Conservation (phyloP, 2,113 vertebrate genomes). For the Hippocampus comes region DNA sequence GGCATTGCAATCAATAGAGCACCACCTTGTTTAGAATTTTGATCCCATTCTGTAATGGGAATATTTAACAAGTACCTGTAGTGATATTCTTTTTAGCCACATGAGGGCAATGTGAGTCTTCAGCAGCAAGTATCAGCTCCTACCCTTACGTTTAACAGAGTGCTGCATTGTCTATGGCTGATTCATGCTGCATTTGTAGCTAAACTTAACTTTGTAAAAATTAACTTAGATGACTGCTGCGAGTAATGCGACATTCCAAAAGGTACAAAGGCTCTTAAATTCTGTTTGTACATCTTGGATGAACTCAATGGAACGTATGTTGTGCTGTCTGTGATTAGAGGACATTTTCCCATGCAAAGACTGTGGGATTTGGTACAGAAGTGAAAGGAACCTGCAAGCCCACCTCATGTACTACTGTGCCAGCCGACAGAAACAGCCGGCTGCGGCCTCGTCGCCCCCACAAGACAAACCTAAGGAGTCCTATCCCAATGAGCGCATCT, state of each 20-base stretch:
- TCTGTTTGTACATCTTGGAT: not conserved
- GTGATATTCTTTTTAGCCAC: conserved; percentile 31
- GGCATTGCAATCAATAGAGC: not conserved
- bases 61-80: not conserved
- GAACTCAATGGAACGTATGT: not conserved
- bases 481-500: conserved; percentile 89
- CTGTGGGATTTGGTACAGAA: conserved; percentile 98
- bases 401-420: conserved; percentile 98
- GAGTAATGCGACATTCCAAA: conserved; percentile 24
- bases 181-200: not conserved
- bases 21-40: not conserved
- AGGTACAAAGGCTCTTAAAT: not conserved
- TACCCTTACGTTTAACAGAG: conserved; percentile 8
- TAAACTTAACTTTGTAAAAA: conserved; percentile 4
- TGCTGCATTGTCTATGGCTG: not conserved
- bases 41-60: not conserved
- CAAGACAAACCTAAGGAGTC: conserved; percentile 90
- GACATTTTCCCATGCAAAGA: conserved; percentile 97
- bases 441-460: conserved; percentile 65
- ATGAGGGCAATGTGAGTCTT: conserved; percentile 31
- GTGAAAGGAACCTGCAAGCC: conserved; percentile 93
- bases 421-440: conserved; percentile 81
- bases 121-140: not conserved
- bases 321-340: conserved; percentile 69
- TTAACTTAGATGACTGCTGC: conserved; percentile 20